Base-by-base conservation (phyloP, 2,888 invertebrate species). In the Eupsilia transversa region DNA sequence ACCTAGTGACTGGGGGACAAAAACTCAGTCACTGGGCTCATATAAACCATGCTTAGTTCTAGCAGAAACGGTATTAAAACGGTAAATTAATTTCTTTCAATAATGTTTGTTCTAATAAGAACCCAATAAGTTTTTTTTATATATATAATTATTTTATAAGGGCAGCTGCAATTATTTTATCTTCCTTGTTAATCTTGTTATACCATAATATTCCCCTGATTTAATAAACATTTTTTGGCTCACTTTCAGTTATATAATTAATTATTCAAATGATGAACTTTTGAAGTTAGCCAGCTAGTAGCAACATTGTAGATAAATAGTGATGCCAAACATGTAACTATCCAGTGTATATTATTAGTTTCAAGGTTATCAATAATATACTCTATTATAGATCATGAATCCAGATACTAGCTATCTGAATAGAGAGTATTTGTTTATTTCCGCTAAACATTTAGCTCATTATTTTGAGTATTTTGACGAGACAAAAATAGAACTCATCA, bases 251-350 rank as follows among this genome's bases (percentile, higher is more conserved):
- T 23, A 57, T 5, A 27, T 27, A 27, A 52, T 68, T 20, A 12
- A 20, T 65, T 30, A 20, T 35, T 23, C 30, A n/a, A 9, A 27
- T 23, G 7, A 12, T 43, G 10, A 27, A 72, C 9, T 49, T 43
- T 35, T 60, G 52, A 65, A 83, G 83, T 64, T 46, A 60, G 41
- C 14, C 38, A 56, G 23, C 6, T 41, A 41, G 7, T 49, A 69
- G 76, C 68, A 76, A 82, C 80, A 84, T 72, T 56, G 66, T 70
- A 60, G 17, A 46, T 33, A 54, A 46, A 71, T 49, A 67, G 20
- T 63, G 43, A 72, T 70, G 81, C 81, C 72, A 84, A 82, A 69
- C 35, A 80, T 75, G 59, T 52, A 68, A 46, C 57, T 72, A 59
- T 52, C 17, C 5, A 54, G 23, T 63, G n/a, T 30, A 10, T 71